Percentiles rank a stretch among this genome's conserved stretches.
Evolutionary conservation across 2,888 invertebrate genomes (phyloP).

Genomic region (Oligia strigilis): DNA sequence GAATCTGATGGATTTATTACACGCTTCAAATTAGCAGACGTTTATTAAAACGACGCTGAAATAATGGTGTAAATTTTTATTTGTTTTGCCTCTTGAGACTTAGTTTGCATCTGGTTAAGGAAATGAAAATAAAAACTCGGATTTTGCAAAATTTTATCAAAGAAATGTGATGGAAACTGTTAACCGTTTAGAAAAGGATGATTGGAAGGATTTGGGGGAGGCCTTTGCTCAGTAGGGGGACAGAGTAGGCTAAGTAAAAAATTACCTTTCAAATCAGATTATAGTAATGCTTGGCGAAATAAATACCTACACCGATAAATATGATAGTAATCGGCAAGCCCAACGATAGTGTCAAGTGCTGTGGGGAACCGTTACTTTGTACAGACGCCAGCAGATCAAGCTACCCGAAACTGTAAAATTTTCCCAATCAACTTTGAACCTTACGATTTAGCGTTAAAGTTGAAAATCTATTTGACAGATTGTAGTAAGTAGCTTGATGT

Average conservation of each 20-base stretch:
- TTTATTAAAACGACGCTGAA: conserved; percentile 70
- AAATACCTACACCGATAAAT: background rate
- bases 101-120: conserved; percentile 29
- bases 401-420: too few relatives aligned
- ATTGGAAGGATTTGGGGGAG: too few relatives aligned
- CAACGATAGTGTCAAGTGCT: too few relatives aligned
- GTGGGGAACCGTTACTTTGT: background rate
- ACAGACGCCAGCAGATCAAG: too few relatives aligned
- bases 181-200: background rate
- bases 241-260: too few relatives aligned
- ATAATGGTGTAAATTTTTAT: conserved; percentile 55
- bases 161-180: background rate
- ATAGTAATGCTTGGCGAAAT: too few relatives aligned
- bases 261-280: background rate
- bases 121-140: background rate
- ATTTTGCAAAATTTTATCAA: background rate
- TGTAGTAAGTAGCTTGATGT: too few relatives aligned
- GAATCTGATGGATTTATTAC: conserved; percentile 75
- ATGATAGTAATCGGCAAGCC: background rate
- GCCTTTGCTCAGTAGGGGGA: too few relatives aligned
- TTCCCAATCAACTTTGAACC: too few relatives aligned
- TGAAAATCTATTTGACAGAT: too few relatives aligned
- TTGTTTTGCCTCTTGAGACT: conserved; percentile 24
- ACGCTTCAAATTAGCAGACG: conserved; percentile 67
- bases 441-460: too few relatives aligned